A percentile compares a stretch with the other conserved stretches of the same genome.
These are phyloP conservation scores for Emydocephalus ijimae DNA, from an alignment of 2,113 vertebrate genomes.

Conservation along the genomic window DNA sequence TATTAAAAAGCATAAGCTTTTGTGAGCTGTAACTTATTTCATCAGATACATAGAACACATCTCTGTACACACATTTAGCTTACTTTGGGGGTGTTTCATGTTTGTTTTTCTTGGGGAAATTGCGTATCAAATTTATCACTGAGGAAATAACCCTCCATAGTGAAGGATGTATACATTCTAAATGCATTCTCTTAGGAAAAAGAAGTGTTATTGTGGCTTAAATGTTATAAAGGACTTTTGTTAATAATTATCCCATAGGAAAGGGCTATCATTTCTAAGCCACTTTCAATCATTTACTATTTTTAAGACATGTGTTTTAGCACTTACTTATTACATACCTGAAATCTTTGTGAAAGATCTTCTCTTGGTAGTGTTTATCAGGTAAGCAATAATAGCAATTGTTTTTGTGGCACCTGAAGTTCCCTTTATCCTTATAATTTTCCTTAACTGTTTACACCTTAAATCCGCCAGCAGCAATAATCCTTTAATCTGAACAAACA, in stretches of 20 bases:
- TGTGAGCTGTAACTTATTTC: neutral
- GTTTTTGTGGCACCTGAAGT: neutral
- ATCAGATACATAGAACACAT: neutral
- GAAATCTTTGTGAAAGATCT: neutral
- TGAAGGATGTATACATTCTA: neutral
- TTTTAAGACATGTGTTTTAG: conserved; percentile 4
- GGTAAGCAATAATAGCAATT: neutral
- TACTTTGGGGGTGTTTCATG: neutral
- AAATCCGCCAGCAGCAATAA: neutral
- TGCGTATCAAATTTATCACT: neutral
- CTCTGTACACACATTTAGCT: neutral
- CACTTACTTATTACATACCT: neutral
- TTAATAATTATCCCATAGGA: neutral
- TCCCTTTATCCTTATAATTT: neutral
- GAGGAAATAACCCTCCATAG: neutral
- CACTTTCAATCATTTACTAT: neutral
- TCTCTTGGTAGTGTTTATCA: neutral
- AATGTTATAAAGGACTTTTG: neutral
- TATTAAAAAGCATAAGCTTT: neutral
- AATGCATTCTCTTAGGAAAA: neutral
- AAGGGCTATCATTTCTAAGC: neutral
- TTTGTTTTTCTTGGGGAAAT: neutral
- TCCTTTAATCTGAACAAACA: neutral
- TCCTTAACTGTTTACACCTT: neutral
- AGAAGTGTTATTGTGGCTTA: neutral